phyloP scores from a whole-genome alignment of 2,888 invertebrate species.

The Dendrolimus pini region DNA sequence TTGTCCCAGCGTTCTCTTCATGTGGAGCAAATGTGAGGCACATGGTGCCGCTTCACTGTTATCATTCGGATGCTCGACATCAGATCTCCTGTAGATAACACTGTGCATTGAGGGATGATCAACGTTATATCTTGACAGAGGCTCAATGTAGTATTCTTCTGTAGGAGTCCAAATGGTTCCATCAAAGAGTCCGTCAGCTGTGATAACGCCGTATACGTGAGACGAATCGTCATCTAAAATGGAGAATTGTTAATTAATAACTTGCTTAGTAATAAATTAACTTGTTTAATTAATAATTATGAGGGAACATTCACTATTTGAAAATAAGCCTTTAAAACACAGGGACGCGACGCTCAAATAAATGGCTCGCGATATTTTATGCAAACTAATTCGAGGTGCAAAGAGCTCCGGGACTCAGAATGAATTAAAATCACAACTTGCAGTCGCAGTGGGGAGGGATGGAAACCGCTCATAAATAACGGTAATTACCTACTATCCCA shows the following conservation, averaged over 20 bases:
- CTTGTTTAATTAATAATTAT: not conserved
- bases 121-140: constrained; percentile 80
- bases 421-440: constrained; percentile 72
- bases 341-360: constrained; percentile 41
- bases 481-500: constrained; percentile 57
- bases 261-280: constrained; percentile 1
- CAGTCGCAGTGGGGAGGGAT: constrained; percentile 53
- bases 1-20: constrained; percentile 51
- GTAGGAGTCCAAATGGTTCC: constrained; percentile 87
- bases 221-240: constrained; percentile 87
- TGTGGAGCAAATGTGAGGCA: constrained; percentile 79
- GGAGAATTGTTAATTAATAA: constrained; percentile 23
- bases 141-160: constrained; percentile 92
- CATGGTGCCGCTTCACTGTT: constrained; percentile 57
- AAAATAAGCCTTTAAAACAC: constrained; percentile 41
- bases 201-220: constrained; percentile 89
- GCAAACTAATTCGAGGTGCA: constrained; percentile 69
- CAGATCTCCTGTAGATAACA: constrained; percentile 88
- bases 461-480: constrained; percentile 70
- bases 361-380: constrained; percentile 63
- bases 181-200: constrained; percentile 91
- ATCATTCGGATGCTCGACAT: constrained; percentile 78
- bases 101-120: constrained; percentile 82
- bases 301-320: constrained; percentile 17
- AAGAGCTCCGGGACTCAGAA: constrained; percentile 57